phyloP scores from a whole-genome alignment of 1,140 invertebrate genomes.

The Medauroidea extradentata region DNA sequence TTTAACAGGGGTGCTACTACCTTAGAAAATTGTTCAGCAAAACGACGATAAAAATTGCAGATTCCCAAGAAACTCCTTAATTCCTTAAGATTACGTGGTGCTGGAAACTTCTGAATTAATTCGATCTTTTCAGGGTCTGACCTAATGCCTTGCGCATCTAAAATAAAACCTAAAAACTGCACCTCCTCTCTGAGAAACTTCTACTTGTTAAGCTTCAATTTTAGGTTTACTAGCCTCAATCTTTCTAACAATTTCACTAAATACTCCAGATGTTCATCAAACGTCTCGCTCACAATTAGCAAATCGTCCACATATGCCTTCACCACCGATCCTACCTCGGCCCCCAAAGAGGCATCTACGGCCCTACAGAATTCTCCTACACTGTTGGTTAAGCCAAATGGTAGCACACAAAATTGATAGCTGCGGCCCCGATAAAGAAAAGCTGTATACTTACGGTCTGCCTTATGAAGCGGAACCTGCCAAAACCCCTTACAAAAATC shows the following conservation, averaged over 20 bases:
- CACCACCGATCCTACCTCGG: conserved; percentile 4
- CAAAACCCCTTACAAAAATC: conserved; percentile 26
- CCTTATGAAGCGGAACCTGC: conserved; percentile 30
- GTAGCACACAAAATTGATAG: conserved; percentile 34
- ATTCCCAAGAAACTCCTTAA: conserved; percentile 21
- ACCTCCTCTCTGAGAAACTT: conserved; percentile 15
- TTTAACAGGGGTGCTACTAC: background rate
- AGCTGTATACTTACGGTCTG: conserved; percentile 32
- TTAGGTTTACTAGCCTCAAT: conserved; percentile 22
- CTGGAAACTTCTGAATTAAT: conserved; percentile 7
- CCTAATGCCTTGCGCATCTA: conserved; percentile 1
- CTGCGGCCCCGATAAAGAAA: conserved; percentile 32
- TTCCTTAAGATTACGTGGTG: conserved; percentile 14
- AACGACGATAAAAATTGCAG: conserved; percentile 17
- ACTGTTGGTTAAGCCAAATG: conserved; percentile 32
- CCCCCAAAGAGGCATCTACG: background rate
- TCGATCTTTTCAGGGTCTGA: conserved; percentile 5
- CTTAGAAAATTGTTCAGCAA: background rate
- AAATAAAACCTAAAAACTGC: conserved; percentile 15
- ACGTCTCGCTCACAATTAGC: conserved; percentile 18
- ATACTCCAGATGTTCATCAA: conserved; percentile 23
- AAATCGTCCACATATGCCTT: conserved; percentile 29
- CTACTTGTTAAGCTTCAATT: conserved; percentile 22
- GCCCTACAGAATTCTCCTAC: background rate
- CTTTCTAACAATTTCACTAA: conserved; percentile 16